A percentile compares a stretch with the other conserved stretches of the same genome.
Conservation (phyloP, 2,797 vertebrate species). For the Micrastur ruficollis region DNA sequence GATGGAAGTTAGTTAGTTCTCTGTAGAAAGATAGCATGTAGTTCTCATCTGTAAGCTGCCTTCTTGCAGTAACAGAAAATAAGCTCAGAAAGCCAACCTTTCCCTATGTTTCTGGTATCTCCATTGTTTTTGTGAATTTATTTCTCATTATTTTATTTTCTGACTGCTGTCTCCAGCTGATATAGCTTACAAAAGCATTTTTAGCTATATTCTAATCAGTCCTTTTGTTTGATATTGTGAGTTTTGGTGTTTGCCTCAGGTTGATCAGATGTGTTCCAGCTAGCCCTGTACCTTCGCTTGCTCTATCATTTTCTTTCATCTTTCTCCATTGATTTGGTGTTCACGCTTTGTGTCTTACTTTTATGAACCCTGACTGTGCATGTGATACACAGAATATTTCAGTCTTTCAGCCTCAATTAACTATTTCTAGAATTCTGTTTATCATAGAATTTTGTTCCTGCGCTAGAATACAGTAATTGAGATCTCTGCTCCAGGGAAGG, state of each 20-base stretch:
- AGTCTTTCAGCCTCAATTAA: background rate
- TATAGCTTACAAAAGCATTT: background rate
- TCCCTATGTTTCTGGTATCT: background rate
- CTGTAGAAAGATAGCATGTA: background rate
- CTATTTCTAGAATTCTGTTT: background rate
- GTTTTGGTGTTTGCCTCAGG: background rate
- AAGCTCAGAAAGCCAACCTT: background rate
- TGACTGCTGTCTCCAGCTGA: background rate
- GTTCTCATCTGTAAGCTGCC: background rate
- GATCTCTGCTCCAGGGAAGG: background rate
- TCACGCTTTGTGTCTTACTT: background rate
- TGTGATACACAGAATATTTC: background rate
- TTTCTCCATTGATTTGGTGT: background rate
- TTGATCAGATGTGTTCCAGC: background rate
- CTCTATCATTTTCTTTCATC: background rate
- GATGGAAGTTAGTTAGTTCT: background rate
- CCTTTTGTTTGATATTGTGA: background rate
- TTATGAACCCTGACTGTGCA: background rate
- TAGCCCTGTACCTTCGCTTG: background rate
- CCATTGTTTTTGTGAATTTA: background rate
- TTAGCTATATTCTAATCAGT: background rate
- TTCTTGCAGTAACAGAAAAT: background rate
- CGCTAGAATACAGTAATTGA: background rate
- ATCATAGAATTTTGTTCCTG: background rate
- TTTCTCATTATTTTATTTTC: background rate